Percentiles rank a stretch among this genome's conserved stretches.
phyloP scores from a whole-genome alignment of 2,113 vertebrate species.

The Antechinus stuartii region DNA sequence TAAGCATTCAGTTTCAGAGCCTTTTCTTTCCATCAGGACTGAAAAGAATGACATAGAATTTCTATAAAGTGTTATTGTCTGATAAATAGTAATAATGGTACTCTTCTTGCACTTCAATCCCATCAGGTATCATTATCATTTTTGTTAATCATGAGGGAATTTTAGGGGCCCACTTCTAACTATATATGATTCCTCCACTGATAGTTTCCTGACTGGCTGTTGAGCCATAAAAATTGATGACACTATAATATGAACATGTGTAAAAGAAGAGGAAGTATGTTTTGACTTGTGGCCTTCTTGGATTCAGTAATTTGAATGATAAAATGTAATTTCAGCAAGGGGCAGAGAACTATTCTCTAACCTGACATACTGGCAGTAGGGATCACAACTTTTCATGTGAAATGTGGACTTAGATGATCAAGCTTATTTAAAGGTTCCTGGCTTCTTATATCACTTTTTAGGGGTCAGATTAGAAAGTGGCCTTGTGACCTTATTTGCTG shows the following conservation, averaged over 20 bases:
- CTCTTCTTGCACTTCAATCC: not conserved
- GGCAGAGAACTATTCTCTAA: not conserved
- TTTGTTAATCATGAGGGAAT: not conserved
- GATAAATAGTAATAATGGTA: not conserved
- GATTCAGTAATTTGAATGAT: not conserved
- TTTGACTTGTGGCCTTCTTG: not conserved
- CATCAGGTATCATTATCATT: not conserved
- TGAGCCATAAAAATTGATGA: not conserved
- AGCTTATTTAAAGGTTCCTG: not conserved
- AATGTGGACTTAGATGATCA: not conserved
- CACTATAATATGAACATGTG: not conserved
- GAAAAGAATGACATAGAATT: not conserved
- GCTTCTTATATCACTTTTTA: not conserved
- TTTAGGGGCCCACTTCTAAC: not conserved
- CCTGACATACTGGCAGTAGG: not conserved
- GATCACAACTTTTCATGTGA: rapidly evolving
- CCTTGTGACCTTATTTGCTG: not conserved
- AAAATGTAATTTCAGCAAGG: not conserved
- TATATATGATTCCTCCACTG: not conserved
- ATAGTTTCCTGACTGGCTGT: not conserved
- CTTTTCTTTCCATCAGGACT: not conserved
- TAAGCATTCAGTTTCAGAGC: not conserved
- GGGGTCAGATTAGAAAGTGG: not conserved
- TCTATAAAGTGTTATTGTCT: not conserved
- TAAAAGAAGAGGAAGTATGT: not conserved